phyloP scores from a whole-genome alignment of 2,888 invertebrate species.

The Cheilosia impressa region DNA sequence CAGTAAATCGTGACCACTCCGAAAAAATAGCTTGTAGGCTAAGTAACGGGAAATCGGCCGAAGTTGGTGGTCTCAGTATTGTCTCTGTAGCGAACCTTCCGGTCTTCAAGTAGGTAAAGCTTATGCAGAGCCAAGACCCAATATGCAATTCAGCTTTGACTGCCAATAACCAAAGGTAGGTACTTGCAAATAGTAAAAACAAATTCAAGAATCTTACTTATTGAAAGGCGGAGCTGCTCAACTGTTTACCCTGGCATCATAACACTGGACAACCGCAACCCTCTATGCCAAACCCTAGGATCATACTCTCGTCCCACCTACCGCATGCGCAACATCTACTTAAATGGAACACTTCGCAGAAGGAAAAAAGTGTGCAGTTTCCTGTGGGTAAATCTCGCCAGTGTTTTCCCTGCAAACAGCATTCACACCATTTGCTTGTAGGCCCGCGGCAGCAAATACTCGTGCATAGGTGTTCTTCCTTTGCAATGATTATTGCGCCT shows the following conservation, averaged over 20 bases:
- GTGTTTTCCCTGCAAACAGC: not conserved
- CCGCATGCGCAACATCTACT: not conserved
- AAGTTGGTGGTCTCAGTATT: too few species aligned
- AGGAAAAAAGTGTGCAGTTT: not conserved
- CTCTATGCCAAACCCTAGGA: not conserved
- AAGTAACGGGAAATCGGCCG: too few species aligned
- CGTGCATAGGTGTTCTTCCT: conserved; percentile 23
- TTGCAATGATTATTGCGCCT: conserved; percentile 30
- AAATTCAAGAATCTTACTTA: not conserved
- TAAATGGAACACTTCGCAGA: not conserved
- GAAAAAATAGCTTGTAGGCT: too few species aligned
- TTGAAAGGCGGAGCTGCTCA: not conserved
- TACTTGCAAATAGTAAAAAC: not conserved
- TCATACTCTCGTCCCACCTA: conserved; percentile 2
- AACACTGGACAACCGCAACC: not conserved
- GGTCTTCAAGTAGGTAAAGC: conserved; percentile 26
- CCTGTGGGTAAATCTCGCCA: conserved; percentile 6
- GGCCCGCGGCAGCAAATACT: conserved; percentile 26
- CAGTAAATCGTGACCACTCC: too few species aligned
- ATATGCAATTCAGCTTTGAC: too few species aligned
- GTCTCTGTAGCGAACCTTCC: not conserved
- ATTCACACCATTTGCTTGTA: conserved; percentile 50
- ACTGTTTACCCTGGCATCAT: not conserved
- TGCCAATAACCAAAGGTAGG: not conserved
- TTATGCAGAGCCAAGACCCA: not conserved